Conservation (phyloP, 2,113 vertebrate genomes). For the Tychaedon coryphoeus region DNA sequence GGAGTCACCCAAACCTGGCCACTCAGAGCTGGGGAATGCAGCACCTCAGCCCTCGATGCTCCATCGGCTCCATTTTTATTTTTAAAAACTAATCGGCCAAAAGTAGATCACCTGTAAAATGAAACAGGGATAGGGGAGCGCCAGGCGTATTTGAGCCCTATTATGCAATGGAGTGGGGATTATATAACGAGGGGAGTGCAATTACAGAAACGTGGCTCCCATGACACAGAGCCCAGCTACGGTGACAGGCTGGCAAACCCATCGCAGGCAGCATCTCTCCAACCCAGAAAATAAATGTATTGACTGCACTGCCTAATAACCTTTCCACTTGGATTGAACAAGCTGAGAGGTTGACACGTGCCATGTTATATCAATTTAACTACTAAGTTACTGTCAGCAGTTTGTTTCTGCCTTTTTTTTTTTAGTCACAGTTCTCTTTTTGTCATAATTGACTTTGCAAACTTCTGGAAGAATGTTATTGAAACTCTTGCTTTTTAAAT, state of each 20-base stretch:
- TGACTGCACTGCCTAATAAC: not conserved
- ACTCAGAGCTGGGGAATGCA: not conserved
- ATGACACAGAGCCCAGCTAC: not conserved
- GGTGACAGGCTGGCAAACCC: not conserved
- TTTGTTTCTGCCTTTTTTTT: not conserved
- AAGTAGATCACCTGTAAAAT: not conserved
- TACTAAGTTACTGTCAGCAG: not conserved
- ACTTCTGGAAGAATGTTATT: not conserved
- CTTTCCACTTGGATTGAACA: not conserved
- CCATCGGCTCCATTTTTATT: accelerated
- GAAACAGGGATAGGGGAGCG: not conserved
- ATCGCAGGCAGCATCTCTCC: not conserved
- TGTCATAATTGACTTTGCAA: not conserved
- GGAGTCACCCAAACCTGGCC: not conserved
- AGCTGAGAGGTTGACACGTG: not conserved
- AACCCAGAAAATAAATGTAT: not conserved
- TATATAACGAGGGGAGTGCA: constrained; percentile 5
- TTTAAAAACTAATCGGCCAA: not conserved
- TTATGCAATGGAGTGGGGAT: constrained; percentile 35
- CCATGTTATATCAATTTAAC: not conserved
- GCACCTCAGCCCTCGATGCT: accelerated
- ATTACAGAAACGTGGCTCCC: constrained; percentile 3
- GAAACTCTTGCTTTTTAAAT: not conserved
- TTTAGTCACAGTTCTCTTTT: not conserved
- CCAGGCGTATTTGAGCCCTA: not conserved